Conservation (phyloP, 2,888 invertebrate genomes). For the Hyposoter dolosus region DNA sequence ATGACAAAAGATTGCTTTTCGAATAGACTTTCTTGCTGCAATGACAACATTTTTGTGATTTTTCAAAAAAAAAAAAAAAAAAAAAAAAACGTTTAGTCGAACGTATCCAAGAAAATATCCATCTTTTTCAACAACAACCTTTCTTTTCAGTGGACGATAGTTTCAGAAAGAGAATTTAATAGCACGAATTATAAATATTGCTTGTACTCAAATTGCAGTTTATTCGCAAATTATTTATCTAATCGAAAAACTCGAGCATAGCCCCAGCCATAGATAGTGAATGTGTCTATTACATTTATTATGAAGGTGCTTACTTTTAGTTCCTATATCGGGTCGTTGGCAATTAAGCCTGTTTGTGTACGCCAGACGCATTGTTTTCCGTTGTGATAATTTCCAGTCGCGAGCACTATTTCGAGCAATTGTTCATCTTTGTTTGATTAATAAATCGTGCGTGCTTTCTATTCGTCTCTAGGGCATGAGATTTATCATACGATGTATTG, state of each 20-base stretch:
- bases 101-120: no score
- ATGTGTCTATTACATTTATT: constrained; percentile 5
- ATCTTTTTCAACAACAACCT: no score
- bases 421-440: constrained; percentile 65
- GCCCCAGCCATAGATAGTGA: background rate
- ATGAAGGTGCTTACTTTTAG: background rate
- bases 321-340: constrained; percentile 10
- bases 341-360: constrained; percentile 25
- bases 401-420: constrained; percentile 44
- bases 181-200: no score
- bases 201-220: background rate
- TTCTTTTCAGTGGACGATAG: no score
- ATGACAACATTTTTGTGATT: no score
- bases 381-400: constrained; percentile 54
- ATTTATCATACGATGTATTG: constrained; percentile 39
- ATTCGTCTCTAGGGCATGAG: constrained; percentile 66
- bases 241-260: background rate
- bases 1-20: no score
- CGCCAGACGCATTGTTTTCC: constrained; percentile 43
- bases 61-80: no score
- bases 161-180: no score
- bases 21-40: no score
- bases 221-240: background rate
- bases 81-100: no score
- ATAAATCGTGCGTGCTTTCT: constrained; percentile 70